These are phyloP conservation scores for Poeciliopsis infans DNA, from an alignment of 2,797 vertebrate genomes.

Conservation along the genomic window DNA sequence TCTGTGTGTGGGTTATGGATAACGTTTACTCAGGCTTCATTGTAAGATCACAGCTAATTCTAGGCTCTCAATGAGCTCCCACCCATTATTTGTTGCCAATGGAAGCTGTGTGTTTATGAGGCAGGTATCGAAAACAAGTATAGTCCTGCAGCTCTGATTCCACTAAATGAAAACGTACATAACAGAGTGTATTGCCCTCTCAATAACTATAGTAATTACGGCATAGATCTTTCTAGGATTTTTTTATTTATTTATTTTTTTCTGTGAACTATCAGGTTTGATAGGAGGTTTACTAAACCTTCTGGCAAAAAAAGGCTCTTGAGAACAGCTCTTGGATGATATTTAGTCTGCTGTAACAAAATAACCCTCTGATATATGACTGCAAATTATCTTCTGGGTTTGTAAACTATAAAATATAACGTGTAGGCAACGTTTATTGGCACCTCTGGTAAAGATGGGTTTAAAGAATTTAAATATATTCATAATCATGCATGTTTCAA, in stretches of 20 bases:
- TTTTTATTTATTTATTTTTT: neutral
- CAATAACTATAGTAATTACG: neutral
- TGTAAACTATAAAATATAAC: neutral
- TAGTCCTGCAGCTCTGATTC: conserved; percentile 23
- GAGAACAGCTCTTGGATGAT: neutral
- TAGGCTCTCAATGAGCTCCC: conserved; percentile 9
- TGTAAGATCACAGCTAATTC: conserved; percentile 29
- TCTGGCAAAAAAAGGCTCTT: neutral
- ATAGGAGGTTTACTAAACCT: neutral
- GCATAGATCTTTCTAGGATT: neutral
- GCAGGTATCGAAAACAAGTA: neutral
- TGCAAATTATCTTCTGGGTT: neutral
- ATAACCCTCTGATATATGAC: neutral
- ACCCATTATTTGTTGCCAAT: conserved; percentile 25
- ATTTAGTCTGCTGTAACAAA: neutral
- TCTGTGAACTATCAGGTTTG: neutral
- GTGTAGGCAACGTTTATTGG: neutral
- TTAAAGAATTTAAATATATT: neutral
- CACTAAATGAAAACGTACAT: conserved; percentile 15
- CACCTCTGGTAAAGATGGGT: neutral
- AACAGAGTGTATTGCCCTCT: conserved; percentile 5
- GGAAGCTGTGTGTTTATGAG: conserved; percentile 24
- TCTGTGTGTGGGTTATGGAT: neutral
- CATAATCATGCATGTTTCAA: neutral
- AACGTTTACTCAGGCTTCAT: neutral